These are phyloP conservation scores for Pan paniscus DNA, from an alignment of 2,113 vertebrate species.

Conservation along the genomic window DNA sequence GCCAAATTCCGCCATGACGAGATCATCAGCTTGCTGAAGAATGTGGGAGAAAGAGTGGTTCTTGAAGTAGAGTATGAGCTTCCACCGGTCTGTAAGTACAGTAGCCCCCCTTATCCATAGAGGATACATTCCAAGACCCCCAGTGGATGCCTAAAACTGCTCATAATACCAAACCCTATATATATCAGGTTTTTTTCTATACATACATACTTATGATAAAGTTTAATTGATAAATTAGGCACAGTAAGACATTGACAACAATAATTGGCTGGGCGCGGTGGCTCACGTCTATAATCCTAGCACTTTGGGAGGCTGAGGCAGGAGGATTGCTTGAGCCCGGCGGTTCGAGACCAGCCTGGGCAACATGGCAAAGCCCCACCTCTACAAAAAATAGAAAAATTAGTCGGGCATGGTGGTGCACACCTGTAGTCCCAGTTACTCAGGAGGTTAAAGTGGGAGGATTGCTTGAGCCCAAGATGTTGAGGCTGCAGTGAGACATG, in stretches of 20 bases:
- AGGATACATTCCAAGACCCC: not conserved
- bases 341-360: not conserved
- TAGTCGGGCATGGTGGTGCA: not conserved
- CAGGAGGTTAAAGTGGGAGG: too few relatives aligned
- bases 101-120: not conserved
- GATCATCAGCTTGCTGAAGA: conserved; percentile 98
- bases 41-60: conserved; percentile 96
- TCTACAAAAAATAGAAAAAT: not conserved
- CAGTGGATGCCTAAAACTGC: not conserved
- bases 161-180: not conserved
- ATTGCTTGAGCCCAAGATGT: not conserved
- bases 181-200: not conserved
- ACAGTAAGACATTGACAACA: not conserved
- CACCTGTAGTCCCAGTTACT: not conserved
- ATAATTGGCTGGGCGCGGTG: not conserved
- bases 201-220: not conserved
- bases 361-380: not conserved
- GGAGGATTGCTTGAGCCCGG: not conserved
- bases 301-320: not conserved
- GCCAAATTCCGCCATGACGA: conserved; percentile 98
- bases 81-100: conserved; percentile 94
- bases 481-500: not conserved
- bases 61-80: conserved; percentile 98
- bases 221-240: not conserved
- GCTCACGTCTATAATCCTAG: not conserved